Base-by-base conservation (phyloP, 2,888 invertebrate species). In the Salpingus planirostris region DNA sequence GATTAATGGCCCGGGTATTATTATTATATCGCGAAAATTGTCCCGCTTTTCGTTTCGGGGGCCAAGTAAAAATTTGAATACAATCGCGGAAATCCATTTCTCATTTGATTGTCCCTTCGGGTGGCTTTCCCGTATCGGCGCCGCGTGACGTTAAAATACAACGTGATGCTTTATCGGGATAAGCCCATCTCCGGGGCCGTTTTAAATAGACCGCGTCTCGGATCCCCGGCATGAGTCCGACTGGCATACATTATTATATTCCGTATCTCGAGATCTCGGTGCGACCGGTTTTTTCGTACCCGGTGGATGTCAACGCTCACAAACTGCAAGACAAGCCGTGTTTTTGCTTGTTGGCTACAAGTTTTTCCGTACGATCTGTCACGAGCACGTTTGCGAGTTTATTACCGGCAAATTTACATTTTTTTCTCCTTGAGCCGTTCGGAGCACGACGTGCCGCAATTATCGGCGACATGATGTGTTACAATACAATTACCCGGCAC, bases 11-110 rank as follows among this genome's bases (percentile, higher is more conserved):
- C n/a, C n/a, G n/a, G n/a, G n/a, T n/a, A n/a, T n/a, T n/a, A n/a
- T n/a, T n/a, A n/a, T n/a, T n/a, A n/a, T n/a, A n/a, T n/a, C n/a
- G n/a, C n/a, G n/a, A n/a, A n/a, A n/a, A n/a, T n/a, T n/a, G n/a
- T n/a, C n/a, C n/a, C n/a, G n/a, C n/a, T n/a, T n/a, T n/a, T n/a
- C n/a, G n/a, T n/a, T n/a, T n/a, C n/a, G n/a, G n/a, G n/a, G n/a
- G n/a, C n/a, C n/a, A n/a, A n/a, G n/a, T n/a, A n/a, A n/a, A 49
- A 49, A 55, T 57, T 57, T 55, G 48, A 55, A 57, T 55, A 55
- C 55, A 55, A 54, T 57, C 46, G 57, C 44, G 46, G 46, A 50
- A 49, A 50, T 47, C 42, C 46, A 49, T 50, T 48, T 52, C 46
- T 6, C 5, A 18, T 18, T 52, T 47, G 42, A 50, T 52, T 47